A percentile compares a stretch with the other conserved stretches of the same genome.
phyloP scores from a whole-genome alignment of 2,888 invertebrate genomes.

The Rosalia funebris region DNA sequence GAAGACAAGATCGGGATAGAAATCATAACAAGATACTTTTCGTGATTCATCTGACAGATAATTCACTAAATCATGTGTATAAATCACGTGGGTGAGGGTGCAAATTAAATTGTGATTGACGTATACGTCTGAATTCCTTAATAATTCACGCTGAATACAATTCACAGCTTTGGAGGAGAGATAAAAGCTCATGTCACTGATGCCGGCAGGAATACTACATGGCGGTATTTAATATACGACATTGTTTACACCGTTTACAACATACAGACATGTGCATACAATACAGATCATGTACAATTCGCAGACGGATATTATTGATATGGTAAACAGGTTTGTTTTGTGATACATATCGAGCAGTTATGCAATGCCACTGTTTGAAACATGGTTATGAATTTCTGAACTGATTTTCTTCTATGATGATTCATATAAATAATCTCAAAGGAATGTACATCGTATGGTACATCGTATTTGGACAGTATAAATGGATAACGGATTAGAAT shows the following conservation, averaged over 20 bases:
- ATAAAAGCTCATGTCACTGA: background rate
- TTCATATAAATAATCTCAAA: background rate
- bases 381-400: background rate
- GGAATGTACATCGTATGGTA: background rate
- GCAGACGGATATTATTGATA: constrained; percentile 5
- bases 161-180: background rate
- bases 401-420: no score
- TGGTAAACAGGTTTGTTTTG: constrained; percentile 11
- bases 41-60: no score
- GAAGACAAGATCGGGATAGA: no score
- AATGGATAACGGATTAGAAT: background rate
- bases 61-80: no score
- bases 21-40: no score
- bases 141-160: constrained; percentile 2
- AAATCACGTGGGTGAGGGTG: no score
- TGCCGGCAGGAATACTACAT: constrained; percentile 7
- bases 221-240: constrained; percentile 13
- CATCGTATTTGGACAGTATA: background rate
- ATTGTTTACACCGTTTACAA: constrained; percentile 12
- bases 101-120: no score
- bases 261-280: constrained; percentile 6
- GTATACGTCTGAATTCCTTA: background rate
- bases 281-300: constrained; percentile 9
- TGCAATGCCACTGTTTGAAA: background rate
- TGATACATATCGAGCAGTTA: background rate